Evolutionary conservation across 2,113 vertebrate species (phyloP).

Genomic region (Ia io): DNA sequence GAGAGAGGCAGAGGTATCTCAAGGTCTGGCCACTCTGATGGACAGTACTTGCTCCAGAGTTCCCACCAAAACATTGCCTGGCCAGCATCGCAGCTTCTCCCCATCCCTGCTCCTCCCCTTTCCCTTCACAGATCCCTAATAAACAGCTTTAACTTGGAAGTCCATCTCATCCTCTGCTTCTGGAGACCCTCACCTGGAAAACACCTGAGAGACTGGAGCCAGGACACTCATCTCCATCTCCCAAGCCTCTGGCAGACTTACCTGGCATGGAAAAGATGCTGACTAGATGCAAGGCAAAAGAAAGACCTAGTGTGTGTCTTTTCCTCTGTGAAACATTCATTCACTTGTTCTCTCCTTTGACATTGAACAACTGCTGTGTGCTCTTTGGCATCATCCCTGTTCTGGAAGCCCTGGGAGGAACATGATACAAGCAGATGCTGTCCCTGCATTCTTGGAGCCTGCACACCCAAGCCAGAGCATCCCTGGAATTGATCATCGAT

Average conservation of each 20-base stretch:
- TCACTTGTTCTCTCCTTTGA: not conserved
- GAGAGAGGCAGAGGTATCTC: not conserved
- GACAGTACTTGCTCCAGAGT: not conserved
- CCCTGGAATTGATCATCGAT: not conserved
- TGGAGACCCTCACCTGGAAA: not conserved
- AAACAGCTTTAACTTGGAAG: not conserved
- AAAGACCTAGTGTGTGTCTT: too few relatives aligned
- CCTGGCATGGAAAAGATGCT: not conserved
- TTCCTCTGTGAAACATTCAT: rapidly evolving
- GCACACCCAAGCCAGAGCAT: not conserved
- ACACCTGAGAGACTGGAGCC: not conserved
- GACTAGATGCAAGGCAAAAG: too few relatives aligned
- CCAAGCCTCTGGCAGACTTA: not conserved
- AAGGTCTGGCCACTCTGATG: too few relatives aligned
- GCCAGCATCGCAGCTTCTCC: not conserved
- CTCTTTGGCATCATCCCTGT: not conserved
- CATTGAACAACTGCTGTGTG: not conserved
- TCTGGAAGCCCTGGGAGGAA: not conserved
- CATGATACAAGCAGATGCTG: not conserved
- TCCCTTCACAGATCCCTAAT: not conserved
- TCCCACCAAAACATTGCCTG: not conserved
- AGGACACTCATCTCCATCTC: not conserved
- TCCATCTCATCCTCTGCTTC: not conserved
- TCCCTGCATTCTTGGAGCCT: not conserved
- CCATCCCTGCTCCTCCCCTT: not conserved